A percentile compares a stretch with the other conserved stretches of the same genome.
Conservation (phyloP, 2,797 vertebrate species). For the Halcyon leucocephala region DNA sequence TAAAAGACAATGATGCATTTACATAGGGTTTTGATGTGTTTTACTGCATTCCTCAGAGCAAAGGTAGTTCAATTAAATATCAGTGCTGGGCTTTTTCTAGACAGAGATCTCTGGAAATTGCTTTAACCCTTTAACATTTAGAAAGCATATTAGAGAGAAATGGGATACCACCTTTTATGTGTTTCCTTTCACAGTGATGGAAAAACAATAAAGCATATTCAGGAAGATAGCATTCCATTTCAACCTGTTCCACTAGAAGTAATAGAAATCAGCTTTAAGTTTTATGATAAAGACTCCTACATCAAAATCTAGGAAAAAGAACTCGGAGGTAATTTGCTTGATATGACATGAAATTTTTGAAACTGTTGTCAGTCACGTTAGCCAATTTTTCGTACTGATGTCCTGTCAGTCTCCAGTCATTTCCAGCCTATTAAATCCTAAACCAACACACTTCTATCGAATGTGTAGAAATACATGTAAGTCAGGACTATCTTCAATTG, state of each 20-base stretch:
- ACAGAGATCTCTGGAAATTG: slow-evolving; percentile 73
- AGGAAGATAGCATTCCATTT: neutral
- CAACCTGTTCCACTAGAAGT: neutral
- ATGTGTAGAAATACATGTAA: neutral
- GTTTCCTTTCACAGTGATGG: slow-evolving; percentile 7
- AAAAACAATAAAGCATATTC: neutral
- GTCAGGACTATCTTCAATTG: neutral
- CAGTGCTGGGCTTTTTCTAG: slow-evolving; percentile 45
- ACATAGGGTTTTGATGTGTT: slow-evolving; percentile 43
- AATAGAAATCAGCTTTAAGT: neutral
- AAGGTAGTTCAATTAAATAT: slow-evolving; percentile 72
- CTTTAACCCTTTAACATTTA: slow-evolving; percentile 71
- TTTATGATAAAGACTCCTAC: neutral
- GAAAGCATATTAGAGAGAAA: slow-evolving; percentile 63
- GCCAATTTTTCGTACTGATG: neutral
- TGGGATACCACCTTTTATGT: neutral
- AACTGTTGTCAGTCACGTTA: neutral
- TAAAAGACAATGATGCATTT: slow-evolving; percentile 43
- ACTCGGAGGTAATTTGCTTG: neutral
- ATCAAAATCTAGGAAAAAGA: neutral
- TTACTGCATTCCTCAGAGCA: slow-evolving; percentile 41
- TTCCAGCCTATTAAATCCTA: neutral
- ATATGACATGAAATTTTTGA: neutral
- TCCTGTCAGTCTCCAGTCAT: neutral
- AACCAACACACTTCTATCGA: neutral